Evolutionary conservation across 2,888 invertebrate genomes (phyloP).

Genomic region (Julus scandinavius): DNA sequence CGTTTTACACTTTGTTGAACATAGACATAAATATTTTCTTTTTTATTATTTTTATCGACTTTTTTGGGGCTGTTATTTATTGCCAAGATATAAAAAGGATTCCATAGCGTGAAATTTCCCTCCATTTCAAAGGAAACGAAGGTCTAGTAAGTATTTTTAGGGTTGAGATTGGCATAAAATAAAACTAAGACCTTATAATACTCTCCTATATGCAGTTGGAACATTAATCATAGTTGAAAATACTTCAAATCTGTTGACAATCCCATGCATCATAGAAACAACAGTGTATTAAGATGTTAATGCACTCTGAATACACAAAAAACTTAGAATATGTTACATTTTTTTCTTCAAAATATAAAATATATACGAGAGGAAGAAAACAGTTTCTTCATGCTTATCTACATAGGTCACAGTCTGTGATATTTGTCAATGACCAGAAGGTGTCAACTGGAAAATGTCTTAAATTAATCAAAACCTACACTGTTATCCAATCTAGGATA

Average conservation of each 20-base stretch:
- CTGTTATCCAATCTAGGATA: not conserved
- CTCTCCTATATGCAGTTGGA: not conserved
- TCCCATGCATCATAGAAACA: not conserved
- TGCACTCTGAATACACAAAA: not conserved
- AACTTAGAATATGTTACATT: not conserved
- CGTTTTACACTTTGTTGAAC: constrained; percentile 3
- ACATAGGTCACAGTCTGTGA: not conserved
- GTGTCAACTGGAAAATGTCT: not conserved
- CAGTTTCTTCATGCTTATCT: not conserved
- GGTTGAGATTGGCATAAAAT: not conserved
- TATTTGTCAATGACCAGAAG: not conserved
- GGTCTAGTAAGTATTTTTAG: not conserved
- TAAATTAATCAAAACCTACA: not conserved
- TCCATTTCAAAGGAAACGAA: no score
- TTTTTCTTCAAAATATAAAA: not conserved
- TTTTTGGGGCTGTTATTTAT: not conserved
- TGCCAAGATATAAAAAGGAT: not conserved
- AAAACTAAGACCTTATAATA: not conserved
- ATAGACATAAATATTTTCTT: not conserved
- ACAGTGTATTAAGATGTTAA: not conserved
- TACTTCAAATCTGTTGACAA: not conserved
- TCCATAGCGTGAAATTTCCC: not conserved
- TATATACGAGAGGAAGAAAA: not conserved
- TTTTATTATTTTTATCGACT: constrained; percentile 6
- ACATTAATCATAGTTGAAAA: not conserved